Evolutionary conservation across 2,797 vertebrate species (phyloP), one percentile per base, ranked within the genome.

Genomic region (Taenioides sp.): DNA sequence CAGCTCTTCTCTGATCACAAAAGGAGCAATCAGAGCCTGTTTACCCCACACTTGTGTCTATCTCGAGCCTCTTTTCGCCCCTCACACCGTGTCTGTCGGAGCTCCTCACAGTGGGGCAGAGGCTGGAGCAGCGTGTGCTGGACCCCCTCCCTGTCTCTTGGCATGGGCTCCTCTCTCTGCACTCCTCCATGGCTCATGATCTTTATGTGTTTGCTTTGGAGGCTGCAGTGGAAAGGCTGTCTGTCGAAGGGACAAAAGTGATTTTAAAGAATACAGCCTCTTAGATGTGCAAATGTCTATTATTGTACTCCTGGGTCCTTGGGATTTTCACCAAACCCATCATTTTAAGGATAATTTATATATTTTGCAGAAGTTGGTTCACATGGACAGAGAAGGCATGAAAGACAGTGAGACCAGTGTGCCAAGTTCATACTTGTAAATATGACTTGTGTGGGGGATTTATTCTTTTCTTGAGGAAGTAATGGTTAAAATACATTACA

Each of bases 131-230:
- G 73, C 1, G 82, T 72, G 85, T 55, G 17, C 77, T 71, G 67
- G 86, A 73, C 82, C 85, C 84, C 85, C 84, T 58, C 81, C 84
- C 61, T 67, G 70, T 66, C 55, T 79, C 79, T 84, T 90, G 88
- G 88, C 86, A 89, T 86, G 89, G 75, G 88, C 88, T 91, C 86
- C 22, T n/a, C 60, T 37, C 60, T 37, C 31, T 20, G 27, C 37
- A 28, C 85, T 91, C 78, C 77, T 87, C 87, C 80, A 77, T 77
- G 88, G 86, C 87, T 87, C 85, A 69, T 69, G 85, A 80, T 92
- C 84, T 91, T 89, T 83, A 85, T 84, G 82, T 93, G 92, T 93
- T 94, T 94, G 86, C 91, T 74, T 94, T 94, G 92, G 92, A 91
- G 50, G 2, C 73, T 40, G 74, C 80, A 65, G 25, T 79, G 85